Base-by-base conservation (phyloP, 2,888 invertebrate species). In the Xylota segnis region DNA sequence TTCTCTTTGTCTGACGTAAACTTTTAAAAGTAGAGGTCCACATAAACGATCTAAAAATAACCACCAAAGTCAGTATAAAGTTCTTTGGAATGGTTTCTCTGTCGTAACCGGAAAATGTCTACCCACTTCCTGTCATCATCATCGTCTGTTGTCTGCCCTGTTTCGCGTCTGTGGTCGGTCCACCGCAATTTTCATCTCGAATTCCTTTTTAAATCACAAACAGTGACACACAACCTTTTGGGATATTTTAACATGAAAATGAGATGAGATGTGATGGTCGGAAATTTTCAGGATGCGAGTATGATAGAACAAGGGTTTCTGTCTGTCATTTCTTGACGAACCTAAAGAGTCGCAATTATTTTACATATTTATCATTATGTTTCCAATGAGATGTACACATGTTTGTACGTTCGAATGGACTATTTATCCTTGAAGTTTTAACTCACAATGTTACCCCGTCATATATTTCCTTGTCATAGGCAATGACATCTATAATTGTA, bases 161-260 rank as follows among this genome's bases (percentile, higher is more conserved):
- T 58, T 58, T 58, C 16, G 9, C 56, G 23, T 58, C 14, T 58
- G 34, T 58, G 56, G 56, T 56, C 14, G 56, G 56, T 56, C 6
- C 12, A 56, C 54, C 54, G 54, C 29, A 56, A 32, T 32, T 56
- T 56, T 10, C 34, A 58, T 32, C 54, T 14, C 29, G 32, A n/a
- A 7, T 32, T 54, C 9, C 29, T 29, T 56, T 32, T 58, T 58
- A 58, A 52, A 52, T 52, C 37, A 37, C 1, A 34, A 58, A 58
- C 56, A 34, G 34, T 16, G 56, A 34, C 29, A 29, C n/a, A 4
- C 7, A 54, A 29, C 56, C 18, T 14, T 58, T 58, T 34, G 23
- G 6, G 34, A 37, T 10, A 37, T 37, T 37, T 7, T 34, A 34
- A 34, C 10, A 37, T 37, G 56, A 58, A 16, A 34, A 16, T 58